Percentiles rank a stretch among this genome's conserved stretches.
Evolutionary conservation across 2,113 vertebrate species (phyloP).

Genomic region (Apteryx mantelli): DNA sequence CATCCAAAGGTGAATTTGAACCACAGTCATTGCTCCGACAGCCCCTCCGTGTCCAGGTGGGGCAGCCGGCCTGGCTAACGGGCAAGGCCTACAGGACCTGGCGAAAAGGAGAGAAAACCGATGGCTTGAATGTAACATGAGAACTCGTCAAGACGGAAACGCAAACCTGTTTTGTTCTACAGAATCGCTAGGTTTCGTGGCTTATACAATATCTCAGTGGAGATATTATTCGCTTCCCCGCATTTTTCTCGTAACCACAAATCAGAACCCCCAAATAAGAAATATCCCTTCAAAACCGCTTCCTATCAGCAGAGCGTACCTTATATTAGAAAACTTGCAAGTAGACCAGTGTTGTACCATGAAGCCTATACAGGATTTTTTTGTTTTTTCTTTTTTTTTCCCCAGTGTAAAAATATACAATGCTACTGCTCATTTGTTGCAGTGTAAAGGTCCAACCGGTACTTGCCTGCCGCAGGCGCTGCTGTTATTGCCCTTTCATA

Average conservation of each 20-base stretch:
- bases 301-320: conserved; percentile 72
- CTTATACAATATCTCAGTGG: background rate
- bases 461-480: conserved; percentile 43
- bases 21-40: background rate
- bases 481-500: conserved; percentile 80
- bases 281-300: conserved; percentile 44
- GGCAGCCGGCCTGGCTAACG: background rate
- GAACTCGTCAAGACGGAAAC: conserved; percentile 17
- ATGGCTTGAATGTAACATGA: conserved; percentile 21
- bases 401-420: conserved; percentile 83
- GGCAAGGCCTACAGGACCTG: background rate
- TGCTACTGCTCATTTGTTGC: conserved; percentile 60
- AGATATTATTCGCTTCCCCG: conserved; percentile 42
- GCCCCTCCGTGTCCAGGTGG: background rate
- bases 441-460: conserved; percentile 62
- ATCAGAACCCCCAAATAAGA: conserved; percentile 69
- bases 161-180: conserved; percentile 1
- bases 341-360: conserved; percentile 80
- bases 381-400: conserved; percentile 39
- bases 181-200: conserved; percentile 39
- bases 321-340: conserved; percentile 77
- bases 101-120: background rate
- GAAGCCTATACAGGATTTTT: conserved; percentile 74
- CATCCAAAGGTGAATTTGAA: background rate
- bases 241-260: conserved; percentile 52